Evolutionary conservation across 2,888 invertebrate species (phyloP).

Genomic region (Cerceris rybyensis): DNA sequence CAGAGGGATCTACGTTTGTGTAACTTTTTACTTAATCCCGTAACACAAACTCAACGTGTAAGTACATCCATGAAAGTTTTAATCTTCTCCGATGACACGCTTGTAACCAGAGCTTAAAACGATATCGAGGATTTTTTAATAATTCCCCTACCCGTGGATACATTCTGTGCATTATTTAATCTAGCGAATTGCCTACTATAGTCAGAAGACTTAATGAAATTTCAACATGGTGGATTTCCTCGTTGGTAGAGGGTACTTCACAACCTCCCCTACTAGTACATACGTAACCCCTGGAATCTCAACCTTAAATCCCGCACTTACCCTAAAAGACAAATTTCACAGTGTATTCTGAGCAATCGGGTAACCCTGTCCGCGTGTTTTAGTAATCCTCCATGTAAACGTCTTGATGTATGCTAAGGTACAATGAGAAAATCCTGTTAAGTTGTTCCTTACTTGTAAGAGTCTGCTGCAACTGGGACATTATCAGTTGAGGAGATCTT

Average conservation of each 20-base stretch:
- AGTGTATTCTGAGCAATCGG: constrained; percentile 43
- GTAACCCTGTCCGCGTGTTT: constrained; percentile 48
- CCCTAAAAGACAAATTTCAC: constrained; percentile 65
- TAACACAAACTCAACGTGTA: constrained; percentile 4
- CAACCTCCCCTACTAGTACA: constrained; percentile 30
- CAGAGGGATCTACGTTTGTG: constrained; percentile 4
- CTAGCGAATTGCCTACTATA: constrained; percentile 33
- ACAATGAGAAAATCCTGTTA: constrained; percentile 48
- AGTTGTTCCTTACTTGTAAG: constrained; percentile 40
- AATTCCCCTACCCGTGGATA: background rate
- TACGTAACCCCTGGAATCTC: constrained; percentile 48
- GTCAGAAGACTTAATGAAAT: constrained; percentile 57
- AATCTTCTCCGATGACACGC: constrained; percentile 24
- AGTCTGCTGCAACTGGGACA: background rate
- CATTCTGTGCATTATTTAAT: constrained; percentile 22
- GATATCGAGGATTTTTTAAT: constrained; percentile 5
- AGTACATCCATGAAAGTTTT: constrained; percentile 20
- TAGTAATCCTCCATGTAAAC: constrained; percentile 62
- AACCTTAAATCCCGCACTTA: constrained; percentile 58
- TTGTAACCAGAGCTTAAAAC: constrained; percentile 5
- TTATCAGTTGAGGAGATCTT: too few relatives aligned
- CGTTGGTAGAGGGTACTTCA: constrained; percentile 24
- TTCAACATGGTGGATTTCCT: constrained; percentile 61
- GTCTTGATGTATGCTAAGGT: constrained; percentile 28
- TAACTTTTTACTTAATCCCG: constrained; percentile 21